Evolutionary conservation across 2,888 invertebrate genomes (phyloP).

Genomic region (Steinernema scapterisci): DNA sequence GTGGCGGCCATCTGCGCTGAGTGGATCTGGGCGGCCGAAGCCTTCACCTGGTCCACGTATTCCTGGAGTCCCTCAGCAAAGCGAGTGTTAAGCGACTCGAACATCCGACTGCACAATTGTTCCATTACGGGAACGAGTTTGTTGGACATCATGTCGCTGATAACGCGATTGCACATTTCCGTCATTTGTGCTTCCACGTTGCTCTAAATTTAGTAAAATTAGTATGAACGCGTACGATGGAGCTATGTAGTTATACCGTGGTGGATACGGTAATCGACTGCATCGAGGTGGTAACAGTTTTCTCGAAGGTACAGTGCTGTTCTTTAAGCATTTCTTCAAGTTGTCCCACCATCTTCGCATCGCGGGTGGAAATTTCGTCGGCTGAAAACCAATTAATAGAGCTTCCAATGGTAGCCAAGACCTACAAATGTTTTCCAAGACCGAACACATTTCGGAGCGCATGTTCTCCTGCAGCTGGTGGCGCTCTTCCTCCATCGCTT

Average conservation of each 20-base stretch:
- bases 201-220: neutral
- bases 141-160: neutral
- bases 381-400: conserved; percentile 42
- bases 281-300: neutral
- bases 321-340: conserved; percentile 41
- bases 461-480: neutral
- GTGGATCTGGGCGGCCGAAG: neutral
- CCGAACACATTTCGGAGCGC: conserved; percentile 29
- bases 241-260: too few species aligned
- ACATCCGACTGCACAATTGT: conserved; percentile 73
- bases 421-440: conserved; percentile 48
- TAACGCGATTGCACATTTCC: neutral
- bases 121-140: conserved; percentile 50
- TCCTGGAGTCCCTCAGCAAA: conserved; percentile 71
- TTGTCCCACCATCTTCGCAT: conserved; percentile 50
- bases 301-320: conserved; percentile 28
- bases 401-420: too few species aligned
- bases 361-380: conserved; percentile 51
- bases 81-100: conserved; percentile 84
- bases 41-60: conserved; percentile 38
- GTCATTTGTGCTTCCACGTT: neutral
- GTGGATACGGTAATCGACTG: conserved; percentile 32
- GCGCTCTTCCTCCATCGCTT: neutral
- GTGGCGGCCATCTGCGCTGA: conserved; percentile 13
- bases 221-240: neutral